Percentiles rank a stretch among this genome's conserved stretches.
phyloP scores from a whole-genome alignment of 1,140 invertebrate genomes.

The Ridgeia piscesae region DNA sequence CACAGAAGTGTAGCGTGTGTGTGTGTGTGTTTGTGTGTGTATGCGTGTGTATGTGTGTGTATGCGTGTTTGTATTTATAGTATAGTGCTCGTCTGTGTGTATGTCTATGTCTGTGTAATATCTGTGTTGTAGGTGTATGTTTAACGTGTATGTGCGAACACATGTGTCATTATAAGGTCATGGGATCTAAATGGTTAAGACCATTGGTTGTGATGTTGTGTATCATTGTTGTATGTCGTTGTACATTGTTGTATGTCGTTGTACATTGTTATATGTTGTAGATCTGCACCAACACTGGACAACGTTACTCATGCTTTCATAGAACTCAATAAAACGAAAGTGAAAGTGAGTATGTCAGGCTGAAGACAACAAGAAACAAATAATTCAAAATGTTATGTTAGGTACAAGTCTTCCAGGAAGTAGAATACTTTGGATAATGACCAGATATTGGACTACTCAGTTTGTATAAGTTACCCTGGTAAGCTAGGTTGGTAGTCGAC shows the following conservation, averaged over 20 bases:
- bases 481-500: too few species aligned
- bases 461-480: too few species aligned
- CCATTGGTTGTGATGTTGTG: not conserved
- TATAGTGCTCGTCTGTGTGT: too few species aligned
- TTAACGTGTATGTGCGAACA: too few species aligned
- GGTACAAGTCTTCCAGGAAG: too few species aligned
- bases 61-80: too few species aligned
- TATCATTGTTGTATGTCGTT: not conserved
- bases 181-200: not conserved
- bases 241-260: not conserved
- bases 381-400: too few species aligned
- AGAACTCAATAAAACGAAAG: constrained; percentile 59
- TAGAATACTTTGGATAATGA: too few species aligned
- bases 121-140: too few species aligned
- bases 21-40: not conserved
- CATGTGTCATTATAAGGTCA: too few species aligned
- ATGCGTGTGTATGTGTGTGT: not conserved
- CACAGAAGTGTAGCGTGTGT: too few species aligned
- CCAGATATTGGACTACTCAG: too few species aligned
- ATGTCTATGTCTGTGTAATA: not conserved
- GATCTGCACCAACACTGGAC: constrained; percentile 32
- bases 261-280: not conserved
- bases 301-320: constrained; percentile 65
- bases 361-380: not conserved
- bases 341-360: constrained; percentile 32